A percentile compares a stretch with the other conserved stretches of the same genome.
Evolutionary conservation across 2,797 vertebrate species (phyloP).

Genomic region (Oreochromis mossambicus): DNA sequence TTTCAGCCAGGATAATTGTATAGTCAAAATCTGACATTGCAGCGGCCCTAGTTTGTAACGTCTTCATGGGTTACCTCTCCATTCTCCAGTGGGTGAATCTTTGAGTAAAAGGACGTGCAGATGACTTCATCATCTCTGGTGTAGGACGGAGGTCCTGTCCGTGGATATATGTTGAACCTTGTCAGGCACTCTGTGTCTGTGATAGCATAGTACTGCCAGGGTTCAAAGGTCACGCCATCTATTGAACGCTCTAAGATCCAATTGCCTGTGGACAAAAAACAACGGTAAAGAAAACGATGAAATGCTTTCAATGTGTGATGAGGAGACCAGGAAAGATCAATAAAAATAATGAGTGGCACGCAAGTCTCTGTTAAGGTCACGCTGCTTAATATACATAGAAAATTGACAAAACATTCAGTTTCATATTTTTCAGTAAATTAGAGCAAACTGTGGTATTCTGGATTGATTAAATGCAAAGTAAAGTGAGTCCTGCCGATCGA

Average conservation of each 20-base stretch:
- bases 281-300: slow-evolving; percentile 3
- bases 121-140: slow-evolving; percentile 92
- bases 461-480: background rate
- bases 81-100: slow-evolving; percentile 94
- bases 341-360: slow-evolving; percentile 12
- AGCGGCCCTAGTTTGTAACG: background rate
- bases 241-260: slow-evolving; percentile 94
- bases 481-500: background rate
- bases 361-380: slow-evolving; percentile 10
- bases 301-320: background rate
- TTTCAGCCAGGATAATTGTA: background rate
- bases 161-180: slow-evolving; percentile 87
- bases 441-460: background rate
- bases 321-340: slow-evolving; percentile 17
- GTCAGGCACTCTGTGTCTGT: slow-evolving; percentile 92
- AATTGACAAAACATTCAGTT: slow-evolving; percentile 41
- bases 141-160: slow-evolving; percentile 86
- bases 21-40: background rate
- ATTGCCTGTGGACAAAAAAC: slow-evolving; percentile 73
- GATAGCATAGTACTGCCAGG: slow-evolving; percentile 96
- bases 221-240: slow-evolving; percentile 83
- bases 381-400: slow-evolving; percentile 53
- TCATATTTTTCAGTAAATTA: background rate
- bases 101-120: slow-evolving; percentile 96
- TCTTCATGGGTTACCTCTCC: slow-evolving; percentile 85